Evolutionary conservation across 1,140 invertebrate species (phyloP).

Genomic region (Lycorma delicatula): DNA sequence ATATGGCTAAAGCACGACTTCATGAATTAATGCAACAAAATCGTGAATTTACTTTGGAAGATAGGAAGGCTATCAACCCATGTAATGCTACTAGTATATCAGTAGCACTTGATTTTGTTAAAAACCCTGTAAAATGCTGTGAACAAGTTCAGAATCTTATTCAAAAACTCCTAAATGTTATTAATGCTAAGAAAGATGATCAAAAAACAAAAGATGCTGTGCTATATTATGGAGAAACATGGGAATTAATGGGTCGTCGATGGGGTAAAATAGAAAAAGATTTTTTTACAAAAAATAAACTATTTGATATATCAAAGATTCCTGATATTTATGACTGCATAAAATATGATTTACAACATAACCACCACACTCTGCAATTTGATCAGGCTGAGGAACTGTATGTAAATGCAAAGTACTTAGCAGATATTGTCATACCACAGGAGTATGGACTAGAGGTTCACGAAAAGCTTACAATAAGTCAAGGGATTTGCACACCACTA

Average conservation of each 20-base stretch:
- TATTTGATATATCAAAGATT: constrained; percentile 98
- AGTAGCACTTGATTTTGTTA: constrained; percentile 88
- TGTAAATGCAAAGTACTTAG: constrained; percentile 88
- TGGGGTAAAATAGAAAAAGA: constrained; percentile 99
- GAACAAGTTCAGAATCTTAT: constrained; percentile 80
- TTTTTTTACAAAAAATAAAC: constrained; percentile 85
- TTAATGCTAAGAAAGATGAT: constrained; percentile 77
- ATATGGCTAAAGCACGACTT: constrained; percentile 91
- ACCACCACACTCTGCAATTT: constrained; percentile 90
- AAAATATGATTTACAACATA: constrained; percentile 98
- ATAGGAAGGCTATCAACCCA: constrained; percentile 84
- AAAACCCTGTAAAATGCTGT: constrained; percentile 95
- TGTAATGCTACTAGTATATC: constrained; percentile 79
- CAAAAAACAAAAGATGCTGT: constrained; percentile 82
- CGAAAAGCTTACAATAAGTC: constrained; percentile 94
- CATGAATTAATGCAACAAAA: constrained; percentile 89
- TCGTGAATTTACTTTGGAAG: constrained; percentile 77
- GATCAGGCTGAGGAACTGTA: constrained; percentile 92
- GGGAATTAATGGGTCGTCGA: constrained; percentile 94
- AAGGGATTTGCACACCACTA: constrained; percentile 94
- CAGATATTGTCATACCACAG: constrained; percentile 98
- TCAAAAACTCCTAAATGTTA: constrained; percentile 74
- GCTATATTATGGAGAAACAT: constrained; percentile 96
- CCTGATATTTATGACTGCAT: constrained; percentile 99
- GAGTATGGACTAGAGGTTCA: constrained; percentile 95